phyloP scores from a whole-genome alignment of 2,113 vertebrate species.

The Motacilla alba region DNA sequence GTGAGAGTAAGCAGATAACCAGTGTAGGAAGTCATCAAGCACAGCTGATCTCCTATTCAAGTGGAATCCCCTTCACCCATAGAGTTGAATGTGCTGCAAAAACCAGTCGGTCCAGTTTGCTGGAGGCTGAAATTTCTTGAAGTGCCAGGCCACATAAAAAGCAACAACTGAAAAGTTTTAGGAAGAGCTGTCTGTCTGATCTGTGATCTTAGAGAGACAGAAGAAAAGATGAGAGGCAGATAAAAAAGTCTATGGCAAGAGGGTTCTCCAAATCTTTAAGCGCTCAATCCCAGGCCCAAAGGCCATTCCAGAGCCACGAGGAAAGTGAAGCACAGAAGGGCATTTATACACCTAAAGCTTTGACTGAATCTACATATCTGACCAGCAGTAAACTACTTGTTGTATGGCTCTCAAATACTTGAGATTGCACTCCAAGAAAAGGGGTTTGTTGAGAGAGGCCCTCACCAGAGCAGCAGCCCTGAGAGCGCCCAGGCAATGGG shows the following conservation, averaged over 20 bases:
- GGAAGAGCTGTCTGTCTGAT: neutral
- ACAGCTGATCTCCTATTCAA: neutral
- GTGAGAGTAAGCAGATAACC: neutral
- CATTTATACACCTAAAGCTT: neutral
- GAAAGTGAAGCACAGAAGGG: neutral
- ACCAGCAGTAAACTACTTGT: neutral
- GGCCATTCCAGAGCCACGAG: rapidly evolving
- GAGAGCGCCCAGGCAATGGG: neutral
- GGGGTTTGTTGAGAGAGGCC: neutral
- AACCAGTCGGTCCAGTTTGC: neutral
- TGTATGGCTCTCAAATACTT: neutral
- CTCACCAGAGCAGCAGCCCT: neutral
- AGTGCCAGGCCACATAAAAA: neutral
- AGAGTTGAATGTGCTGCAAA: neutral
- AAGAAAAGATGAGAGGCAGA: neutral
- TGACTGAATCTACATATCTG: neutral
- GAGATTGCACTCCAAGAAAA: neutral
- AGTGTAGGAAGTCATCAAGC: neutral
- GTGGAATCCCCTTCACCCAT: neutral
- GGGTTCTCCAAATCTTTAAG: neutral
- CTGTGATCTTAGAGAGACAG: neutral
- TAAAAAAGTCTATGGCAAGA: neutral
- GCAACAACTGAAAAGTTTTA: neutral
- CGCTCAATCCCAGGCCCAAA: neutral
- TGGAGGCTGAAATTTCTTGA: neutral